Evolutionary conservation across 2,797 vertebrate species (phyloP).

Genomic region (Cephalopachus bancanus): DNA sequence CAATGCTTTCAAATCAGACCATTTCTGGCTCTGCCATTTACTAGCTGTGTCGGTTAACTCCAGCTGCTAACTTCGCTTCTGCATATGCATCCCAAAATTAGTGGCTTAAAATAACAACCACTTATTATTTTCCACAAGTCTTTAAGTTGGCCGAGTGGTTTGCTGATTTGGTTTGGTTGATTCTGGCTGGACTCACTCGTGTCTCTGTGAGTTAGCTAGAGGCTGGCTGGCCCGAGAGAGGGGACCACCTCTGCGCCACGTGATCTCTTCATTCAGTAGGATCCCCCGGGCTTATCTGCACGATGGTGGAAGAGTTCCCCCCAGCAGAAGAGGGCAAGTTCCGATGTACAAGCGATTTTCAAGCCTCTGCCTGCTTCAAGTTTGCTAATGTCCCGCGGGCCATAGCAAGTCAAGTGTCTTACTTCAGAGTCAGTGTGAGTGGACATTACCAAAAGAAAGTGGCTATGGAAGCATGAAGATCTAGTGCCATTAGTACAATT

Average conservation of each 20-base stretch:
- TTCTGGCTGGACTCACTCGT: not conserved
- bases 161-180: not conserved
- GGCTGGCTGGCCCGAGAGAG: not conserved
- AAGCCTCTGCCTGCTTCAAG: not conserved
- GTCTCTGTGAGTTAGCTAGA: not conserved
- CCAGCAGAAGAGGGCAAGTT: not conserved
- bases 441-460: not conserved
- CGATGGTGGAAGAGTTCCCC: not conserved
- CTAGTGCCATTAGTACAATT: not conserved
- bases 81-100: not conserved
- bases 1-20: conserved; percentile 28
- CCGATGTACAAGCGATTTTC: not conserved
- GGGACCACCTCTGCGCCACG: not conserved
- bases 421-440: not conserved
- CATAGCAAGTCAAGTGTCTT: not conserved
- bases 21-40: not conserved
- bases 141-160: not conserved
- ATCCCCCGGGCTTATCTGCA: not conserved
- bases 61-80: not conserved
- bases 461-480: not conserved
- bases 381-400: not conserved
- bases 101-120: conserved; percentile 19
- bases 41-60: not conserved
- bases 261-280: not conserved
- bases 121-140: conserved; percentile 1